A percentile compares a stretch with the other conserved stretches of the same genome.
Evolutionary conservation across 2,113 vertebrate genomes (phyloP).

Genomic region (Eretmochelys imbricata): DNA sequence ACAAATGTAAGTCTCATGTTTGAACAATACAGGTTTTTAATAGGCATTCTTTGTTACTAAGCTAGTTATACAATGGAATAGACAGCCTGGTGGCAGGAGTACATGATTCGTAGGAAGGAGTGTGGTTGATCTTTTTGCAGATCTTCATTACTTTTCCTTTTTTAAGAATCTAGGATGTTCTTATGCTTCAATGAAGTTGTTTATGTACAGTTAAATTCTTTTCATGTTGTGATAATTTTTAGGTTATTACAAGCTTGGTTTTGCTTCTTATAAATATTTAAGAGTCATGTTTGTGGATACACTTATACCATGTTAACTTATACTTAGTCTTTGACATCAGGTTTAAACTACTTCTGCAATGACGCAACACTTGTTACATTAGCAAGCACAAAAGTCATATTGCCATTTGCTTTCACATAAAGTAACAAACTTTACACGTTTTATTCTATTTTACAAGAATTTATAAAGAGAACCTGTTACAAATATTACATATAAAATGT

Average conservation of each 20-base stretch:
- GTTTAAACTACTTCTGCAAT: background rate
- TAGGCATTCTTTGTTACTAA: background rate
- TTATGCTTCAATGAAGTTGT: accelerated
- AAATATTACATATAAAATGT: background rate
- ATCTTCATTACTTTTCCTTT: background rate
- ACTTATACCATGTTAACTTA: accelerated
- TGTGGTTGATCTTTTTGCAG: background rate
- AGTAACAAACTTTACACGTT: background rate
- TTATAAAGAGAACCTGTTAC: no score
- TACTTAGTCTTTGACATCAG: background rate
- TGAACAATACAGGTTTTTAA: background rate
- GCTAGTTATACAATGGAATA: no score
- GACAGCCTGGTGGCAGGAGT: background rate
- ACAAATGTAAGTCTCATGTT: no score
- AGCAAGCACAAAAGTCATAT: no score
- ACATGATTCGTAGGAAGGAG: constrained; percentile 3
- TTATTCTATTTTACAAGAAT: no score
- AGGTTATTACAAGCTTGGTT: background rate
- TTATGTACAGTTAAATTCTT: background rate
- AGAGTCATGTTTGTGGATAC: background rate
- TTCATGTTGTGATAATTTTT: background rate
- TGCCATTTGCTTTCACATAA: background rate
- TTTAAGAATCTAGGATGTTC: background rate
- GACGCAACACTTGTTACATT: background rate
- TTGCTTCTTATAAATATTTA: background rate